Percentiles rank a stretch among this genome's conserved stretches.
Conservation (phyloP, 2,113 vertebrate species). For the Prionailurus viverrinus region DNA sequence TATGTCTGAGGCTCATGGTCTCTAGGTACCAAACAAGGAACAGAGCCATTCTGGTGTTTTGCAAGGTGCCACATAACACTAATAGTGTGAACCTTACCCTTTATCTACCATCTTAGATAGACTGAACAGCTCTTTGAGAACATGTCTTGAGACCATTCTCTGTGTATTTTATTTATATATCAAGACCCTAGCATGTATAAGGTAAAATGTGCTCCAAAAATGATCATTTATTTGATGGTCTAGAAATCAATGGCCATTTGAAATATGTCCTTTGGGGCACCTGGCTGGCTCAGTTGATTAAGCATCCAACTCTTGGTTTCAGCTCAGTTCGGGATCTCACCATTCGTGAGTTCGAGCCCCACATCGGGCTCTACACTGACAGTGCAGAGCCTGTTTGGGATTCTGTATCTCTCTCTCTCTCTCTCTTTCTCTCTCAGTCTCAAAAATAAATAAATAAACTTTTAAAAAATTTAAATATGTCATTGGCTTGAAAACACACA, state of each 20-base stretch:
- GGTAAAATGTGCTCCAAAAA: background rate
- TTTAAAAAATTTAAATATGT: background rate
- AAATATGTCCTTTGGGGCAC: background rate
- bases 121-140: background rate
- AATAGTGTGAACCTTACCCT: too few relatives aligned
- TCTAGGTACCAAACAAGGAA: background rate
- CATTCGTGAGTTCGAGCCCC: too few relatives aligned
- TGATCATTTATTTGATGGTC: background rate
- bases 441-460: too few relatives aligned
- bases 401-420: too few relatives aligned
- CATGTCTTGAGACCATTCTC: background rate
- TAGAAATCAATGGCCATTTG: background rate
- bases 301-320: too few relatives aligned
- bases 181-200: background rate
- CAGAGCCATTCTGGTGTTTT: background rate
- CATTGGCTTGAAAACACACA: background rate
- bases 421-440: too few relatives aligned
- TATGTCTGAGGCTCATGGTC: background rate
- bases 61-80: background rate
- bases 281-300: too few relatives aligned
- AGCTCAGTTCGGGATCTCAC: too few relatives aligned
- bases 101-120: background rate
- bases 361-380: too few relatives aligned
- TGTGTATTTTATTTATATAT: background rate
- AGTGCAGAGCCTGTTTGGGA: too few relatives aligned